Percentiles rank a stretch among this genome's conserved stretches.
Evolutionary conservation across 2,797 vertebrate genomes (phyloP).

Genomic region (Tiaroga cobitis): DNA sequence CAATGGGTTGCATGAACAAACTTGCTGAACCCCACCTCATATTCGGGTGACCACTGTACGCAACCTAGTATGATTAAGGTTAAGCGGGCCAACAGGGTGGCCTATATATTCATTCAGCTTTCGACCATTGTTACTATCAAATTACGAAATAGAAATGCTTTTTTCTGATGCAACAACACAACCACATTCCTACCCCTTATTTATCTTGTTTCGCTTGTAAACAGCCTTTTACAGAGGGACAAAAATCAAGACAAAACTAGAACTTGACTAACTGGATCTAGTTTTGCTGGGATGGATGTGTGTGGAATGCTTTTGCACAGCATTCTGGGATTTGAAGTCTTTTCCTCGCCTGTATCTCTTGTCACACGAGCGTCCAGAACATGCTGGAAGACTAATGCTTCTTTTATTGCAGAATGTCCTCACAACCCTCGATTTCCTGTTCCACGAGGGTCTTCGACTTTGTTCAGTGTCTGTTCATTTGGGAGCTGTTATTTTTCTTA

Average conservation of each 20-base stretch:
- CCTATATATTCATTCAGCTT: constrained; percentile 48
- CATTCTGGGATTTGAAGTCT: constrained; percentile 66
- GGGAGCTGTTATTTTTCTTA: constrained; percentile 25
- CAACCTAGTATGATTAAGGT: constrained; percentile 25
- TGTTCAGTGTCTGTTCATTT: constrained; percentile 18
- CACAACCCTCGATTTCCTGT: constrained; percentile 33
- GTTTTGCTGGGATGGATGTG: constrained; percentile 55
- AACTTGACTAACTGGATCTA: constrained; percentile 70
- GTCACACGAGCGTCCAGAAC: constrained; percentile 58
- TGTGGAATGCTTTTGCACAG: constrained; percentile 63
- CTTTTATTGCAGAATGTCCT: constrained; percentile 41
- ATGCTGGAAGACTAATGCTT: constrained; percentile 56
- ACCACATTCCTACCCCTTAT: constrained; percentile 55
- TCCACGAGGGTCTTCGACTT: not conserved
- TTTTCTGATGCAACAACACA: constrained; percentile 59
- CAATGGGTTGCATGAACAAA: not conserved
- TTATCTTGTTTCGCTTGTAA: constrained; percentile 33
- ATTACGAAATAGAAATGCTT: constrained; percentile 58
- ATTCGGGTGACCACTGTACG: not conserved
- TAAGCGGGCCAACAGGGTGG: constrained; percentile 30
- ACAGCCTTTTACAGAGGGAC: constrained; percentile 29
- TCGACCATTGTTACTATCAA: constrained; percentile 63
- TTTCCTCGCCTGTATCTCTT: constrained; percentile 50
- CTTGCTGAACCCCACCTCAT: not conserved
- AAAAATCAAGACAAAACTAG: constrained; percentile 41